A percentile compares a stretch with the other conserved stretches of the same genome.
These are phyloP conservation scores for Limnothrissa miodon DNA, from an alignment of 2,113 vertebrate species.

Conservation along the genomic window DNA sequence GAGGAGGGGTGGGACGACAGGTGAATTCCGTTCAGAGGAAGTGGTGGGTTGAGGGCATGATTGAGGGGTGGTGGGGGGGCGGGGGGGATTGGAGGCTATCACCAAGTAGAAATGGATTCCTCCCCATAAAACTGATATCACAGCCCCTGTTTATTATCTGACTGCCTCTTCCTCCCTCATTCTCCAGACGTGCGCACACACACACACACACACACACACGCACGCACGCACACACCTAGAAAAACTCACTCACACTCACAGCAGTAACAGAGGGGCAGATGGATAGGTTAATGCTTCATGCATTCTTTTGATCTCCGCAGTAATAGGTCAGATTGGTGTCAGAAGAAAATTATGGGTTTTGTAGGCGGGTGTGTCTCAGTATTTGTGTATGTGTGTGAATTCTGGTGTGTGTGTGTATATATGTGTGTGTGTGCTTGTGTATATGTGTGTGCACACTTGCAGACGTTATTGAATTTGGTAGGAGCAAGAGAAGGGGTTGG, in stretches of 20 bases:
- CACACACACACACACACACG: not conserved
- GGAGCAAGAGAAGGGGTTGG: not conserved
- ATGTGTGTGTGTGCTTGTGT: not conserved
- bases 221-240: not conserved
- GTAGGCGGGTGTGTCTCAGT: not conserved
- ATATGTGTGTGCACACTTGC: not conserved
- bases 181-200: not conserved
- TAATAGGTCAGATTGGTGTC: constrained; percentile 10
- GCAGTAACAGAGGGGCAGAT: not conserved
- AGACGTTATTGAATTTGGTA: not conserved
- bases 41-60: constrained; percentile 11
- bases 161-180: constrained; percentile 7
- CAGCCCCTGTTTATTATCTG: not conserved
- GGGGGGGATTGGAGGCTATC: constrained; percentile 17
- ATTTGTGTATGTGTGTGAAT: not conserved
- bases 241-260: not conserved
- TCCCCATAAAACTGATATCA: not conserved
- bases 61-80: constrained; percentile 16
- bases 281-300: constrained; percentile 3
- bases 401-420: not conserved
- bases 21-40: not conserved
- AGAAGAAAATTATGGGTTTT: not conserved
- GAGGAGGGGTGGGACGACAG: too few species aligned
- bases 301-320: not conserved
- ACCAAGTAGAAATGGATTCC: constrained; percentile 31